Conservation (phyloP, 2,113 vertebrate genomes). For the Gasterosteus nipponicus region DNA sequence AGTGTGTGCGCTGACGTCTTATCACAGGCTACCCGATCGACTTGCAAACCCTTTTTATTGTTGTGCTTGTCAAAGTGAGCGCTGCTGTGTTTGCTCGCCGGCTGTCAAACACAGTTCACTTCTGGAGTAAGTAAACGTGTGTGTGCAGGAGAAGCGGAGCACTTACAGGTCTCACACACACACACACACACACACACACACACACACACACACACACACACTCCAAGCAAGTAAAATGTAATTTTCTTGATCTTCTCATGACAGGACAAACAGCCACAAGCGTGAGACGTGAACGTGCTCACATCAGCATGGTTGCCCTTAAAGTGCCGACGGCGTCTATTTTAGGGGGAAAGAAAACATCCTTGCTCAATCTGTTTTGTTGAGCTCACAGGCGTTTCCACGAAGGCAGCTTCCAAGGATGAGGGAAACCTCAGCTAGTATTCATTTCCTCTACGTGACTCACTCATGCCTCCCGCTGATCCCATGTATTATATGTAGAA, state of each 20-base stretch:
- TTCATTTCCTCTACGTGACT: conserved; percentile 37
- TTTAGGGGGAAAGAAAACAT: conserved; percentile 44
- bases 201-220: not conserved
- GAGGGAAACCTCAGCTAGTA: conserved; percentile 30
- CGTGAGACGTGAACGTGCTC: conserved; percentile 50
- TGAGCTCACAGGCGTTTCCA: conserved; percentile 29
- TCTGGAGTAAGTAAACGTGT: conserved; percentile 47
- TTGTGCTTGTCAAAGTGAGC: conserved; percentile 4
- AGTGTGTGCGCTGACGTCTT: not conserved
- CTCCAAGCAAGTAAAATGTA: conserved; percentile 4
- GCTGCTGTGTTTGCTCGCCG: conserved; percentile 59
- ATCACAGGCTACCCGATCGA: not conserved
- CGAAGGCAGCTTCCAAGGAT: not conserved
- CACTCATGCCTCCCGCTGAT: not conserved
- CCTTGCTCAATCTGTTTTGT: conserved; percentile 21
- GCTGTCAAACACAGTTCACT: conserved; percentile 39
- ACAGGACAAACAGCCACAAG: not conserved
- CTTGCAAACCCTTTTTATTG: conserved; percentile 5
- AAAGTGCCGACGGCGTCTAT: conserved; percentile 3
- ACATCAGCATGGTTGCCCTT: not conserved
- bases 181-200: not conserved
- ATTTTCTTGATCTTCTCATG: conserved; percentile 3
- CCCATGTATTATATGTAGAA: not conserved
- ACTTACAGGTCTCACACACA: not conserved
- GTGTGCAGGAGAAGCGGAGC: conserved; percentile 9